These are phyloP conservation scores for Perizoma affinitatum DNA, from an alignment of 2,888 invertebrate species.

Conservation along the genomic window DNA sequence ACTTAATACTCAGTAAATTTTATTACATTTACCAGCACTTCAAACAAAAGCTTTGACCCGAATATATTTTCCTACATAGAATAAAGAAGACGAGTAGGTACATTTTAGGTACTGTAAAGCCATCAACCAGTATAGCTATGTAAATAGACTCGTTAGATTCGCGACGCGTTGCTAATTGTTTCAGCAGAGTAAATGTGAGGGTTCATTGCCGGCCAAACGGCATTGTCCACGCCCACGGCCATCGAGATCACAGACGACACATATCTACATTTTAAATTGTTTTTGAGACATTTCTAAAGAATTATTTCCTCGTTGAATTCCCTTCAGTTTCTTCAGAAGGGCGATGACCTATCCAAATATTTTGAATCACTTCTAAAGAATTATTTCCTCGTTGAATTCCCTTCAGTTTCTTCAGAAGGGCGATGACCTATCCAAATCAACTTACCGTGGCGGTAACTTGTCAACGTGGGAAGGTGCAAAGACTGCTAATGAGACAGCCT, in stretches of 20 bases:
- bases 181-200: conserved; percentile 76
- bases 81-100: background rate
- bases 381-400: background rate
- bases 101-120: conserved; percentile 18
- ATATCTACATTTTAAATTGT: no score
- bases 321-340: no score
- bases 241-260: conserved; percentile 29
- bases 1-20: no score
- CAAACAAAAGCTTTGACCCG: background rate
- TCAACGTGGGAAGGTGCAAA: no score
- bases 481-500: no score
- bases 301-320: background rate
- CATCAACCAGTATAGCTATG: conserved; percentile 45
- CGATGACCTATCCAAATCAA: background rate
- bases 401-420: background rate
- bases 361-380: conserved; percentile 9
- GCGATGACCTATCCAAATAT: no score
- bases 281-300: conserved; percentile 10
- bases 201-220: conserved; percentile 77
- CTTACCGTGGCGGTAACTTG: no score
- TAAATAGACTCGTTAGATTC: conserved; percentile 62
- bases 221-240: conserved; percentile 64
- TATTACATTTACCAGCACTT: no score
- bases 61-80: background rate
- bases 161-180: conserved; percentile 75